Conservation (phyloP, 2,888 invertebrate species). For the Drosophila sordidula region DNA sequence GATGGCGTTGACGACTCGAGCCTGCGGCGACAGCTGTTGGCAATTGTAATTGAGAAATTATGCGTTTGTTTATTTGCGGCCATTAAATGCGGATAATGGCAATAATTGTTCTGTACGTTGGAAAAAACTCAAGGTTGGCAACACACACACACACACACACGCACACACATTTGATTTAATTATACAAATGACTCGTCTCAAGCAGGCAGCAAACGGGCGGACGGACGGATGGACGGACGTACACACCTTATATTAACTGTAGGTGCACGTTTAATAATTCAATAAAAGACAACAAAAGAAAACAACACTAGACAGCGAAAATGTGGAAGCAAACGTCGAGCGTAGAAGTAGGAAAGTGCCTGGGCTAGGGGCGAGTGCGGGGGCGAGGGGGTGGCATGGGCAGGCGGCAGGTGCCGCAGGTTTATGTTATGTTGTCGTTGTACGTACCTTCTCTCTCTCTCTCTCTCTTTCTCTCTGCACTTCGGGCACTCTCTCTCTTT, state of each 20-base stretch:
- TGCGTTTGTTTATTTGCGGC: constrained; percentile 24
- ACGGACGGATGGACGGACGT: background rate
- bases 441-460: constrained; percentile 27
- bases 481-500: background rate
- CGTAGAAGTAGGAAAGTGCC: background rate
- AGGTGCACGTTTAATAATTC: constrained; percentile 49
- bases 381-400: constrained; percentile 8
- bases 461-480: background rate
- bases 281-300: constrained; percentile 3
- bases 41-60: constrained; percentile 40
- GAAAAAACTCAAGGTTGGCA: constrained; percentile 10
- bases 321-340: constrained; percentile 6
- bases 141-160: constrained; percentile 2
- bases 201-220: constrained; percentile 8
- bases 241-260: constrained; percentile 39
- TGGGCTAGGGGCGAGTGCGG: background rate
- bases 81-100: constrained; percentile 17
- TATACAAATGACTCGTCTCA: constrained; percentile 13
- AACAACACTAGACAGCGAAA: constrained; percentile 6
- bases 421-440: constrained; percentile 17
- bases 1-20: background rate
- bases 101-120: constrained; percentile 6
- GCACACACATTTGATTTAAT: constrained; percentile 16
- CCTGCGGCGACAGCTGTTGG: constrained; percentile 25
- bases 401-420: constrained; percentile 34